Conservation (phyloP, 2,113 vertebrate genomes). For the Litocranius walleri region DNA sequence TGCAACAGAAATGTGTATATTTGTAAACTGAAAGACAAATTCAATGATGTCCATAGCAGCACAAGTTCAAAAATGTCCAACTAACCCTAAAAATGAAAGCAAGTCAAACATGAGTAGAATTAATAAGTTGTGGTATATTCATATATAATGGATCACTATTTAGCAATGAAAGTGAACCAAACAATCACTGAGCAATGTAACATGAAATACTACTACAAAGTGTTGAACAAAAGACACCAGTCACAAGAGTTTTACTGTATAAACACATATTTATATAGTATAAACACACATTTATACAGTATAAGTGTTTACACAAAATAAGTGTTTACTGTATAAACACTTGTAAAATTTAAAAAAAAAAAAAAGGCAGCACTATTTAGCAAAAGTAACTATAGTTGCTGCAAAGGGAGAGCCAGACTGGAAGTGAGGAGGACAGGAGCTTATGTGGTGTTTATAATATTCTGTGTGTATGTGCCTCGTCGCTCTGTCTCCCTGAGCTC, state of each 20-base stretch:
- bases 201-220: not conserved
- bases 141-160: not conserved
- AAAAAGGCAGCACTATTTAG: not conserved
- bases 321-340: not conserved
- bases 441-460: not conserved
- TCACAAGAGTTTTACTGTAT: not conserved
- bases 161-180: not conserved
- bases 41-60: not conserved
- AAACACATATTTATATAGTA: not conserved
- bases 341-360: not conserved
- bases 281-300: not conserved
- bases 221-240: not conserved
- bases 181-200: not conserved
- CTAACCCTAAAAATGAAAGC: not conserved
- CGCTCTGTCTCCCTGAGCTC: not conserved
- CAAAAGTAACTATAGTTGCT: not conserved
- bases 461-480: not conserved
- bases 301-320: not conserved
- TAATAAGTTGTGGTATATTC: not conserved
- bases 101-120: not conserved
- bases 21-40: not conserved
- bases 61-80: not conserved
- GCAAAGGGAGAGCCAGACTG: not conserved
- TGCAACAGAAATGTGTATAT: not conserved
- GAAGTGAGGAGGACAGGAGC: not conserved